phyloP scores from a whole-genome alignment of 2,113 vertebrate genomes.

The Atractosteus spatula region DNA sequence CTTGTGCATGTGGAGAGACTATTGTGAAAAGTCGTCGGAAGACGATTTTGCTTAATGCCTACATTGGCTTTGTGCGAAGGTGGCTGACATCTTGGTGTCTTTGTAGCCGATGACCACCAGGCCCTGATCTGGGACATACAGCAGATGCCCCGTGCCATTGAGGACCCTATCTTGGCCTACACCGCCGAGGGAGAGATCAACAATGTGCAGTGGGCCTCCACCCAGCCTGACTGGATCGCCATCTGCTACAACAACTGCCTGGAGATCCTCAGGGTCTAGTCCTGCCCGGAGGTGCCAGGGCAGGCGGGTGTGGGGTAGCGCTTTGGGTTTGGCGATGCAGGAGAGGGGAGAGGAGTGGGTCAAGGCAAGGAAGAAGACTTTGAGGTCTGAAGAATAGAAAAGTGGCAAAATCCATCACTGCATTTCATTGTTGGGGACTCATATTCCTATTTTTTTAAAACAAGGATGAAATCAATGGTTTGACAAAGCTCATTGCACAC shows the following conservation, averaged over 20 bases:
- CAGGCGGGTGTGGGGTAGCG: not conserved
- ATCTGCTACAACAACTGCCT: constrained; percentile 99
- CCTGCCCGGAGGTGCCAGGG: not conserved
- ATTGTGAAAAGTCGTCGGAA: too few relatives aligned
- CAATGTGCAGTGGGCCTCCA: constrained; percentile 99
- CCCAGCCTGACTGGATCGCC: constrained; percentile 98
- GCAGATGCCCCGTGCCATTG: constrained; percentile 97
- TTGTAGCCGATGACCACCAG: constrained; percentile 94
- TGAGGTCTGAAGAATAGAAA: not conserved
- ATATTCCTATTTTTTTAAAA: not conserved
- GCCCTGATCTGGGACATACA: constrained; percentile 99
- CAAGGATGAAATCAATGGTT: too few relatives aligned
- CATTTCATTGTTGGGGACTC: too few relatives aligned
- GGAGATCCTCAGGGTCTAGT: constrained; percentile 93
- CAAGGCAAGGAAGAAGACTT: not conserved
- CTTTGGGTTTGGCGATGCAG: not conserved
- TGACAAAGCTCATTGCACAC: too few relatives aligned
- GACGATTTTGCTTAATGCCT: too few relatives aligned
- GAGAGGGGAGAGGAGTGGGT: not conserved
- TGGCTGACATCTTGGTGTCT: not conserved
- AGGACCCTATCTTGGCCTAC: constrained; percentile 97
- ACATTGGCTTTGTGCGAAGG: too few relatives aligned
- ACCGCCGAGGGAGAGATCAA: constrained; percentile 98
- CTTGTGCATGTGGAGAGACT: too few relatives aligned
- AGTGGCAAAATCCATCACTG: not conserved